Base-by-base conservation (phyloP, 2,888 invertebrate genomes). In the Dinocampus coccinellae region DNA sequence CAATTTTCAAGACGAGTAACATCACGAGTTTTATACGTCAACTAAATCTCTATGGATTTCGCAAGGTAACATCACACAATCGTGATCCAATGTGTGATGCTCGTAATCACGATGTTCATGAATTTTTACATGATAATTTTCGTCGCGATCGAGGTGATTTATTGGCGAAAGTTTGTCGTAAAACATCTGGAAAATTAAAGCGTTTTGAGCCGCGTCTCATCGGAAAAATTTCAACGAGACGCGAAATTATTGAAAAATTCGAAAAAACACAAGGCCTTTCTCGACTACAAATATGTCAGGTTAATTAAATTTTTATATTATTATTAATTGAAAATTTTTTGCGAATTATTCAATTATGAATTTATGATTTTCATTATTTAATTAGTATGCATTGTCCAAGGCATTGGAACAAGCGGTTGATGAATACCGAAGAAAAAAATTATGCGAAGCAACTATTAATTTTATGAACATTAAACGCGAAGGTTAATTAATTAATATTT, bases 11-110 rank as follows among this genome's bases (percentile, higher is more conserved):
- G 83, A 91, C 91, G 0, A 90, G 88, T 57, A 91, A 91, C 77
- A 90, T 91, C 70, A 90, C 91, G 42, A 91, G 91, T 81, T 92
- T 92, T 83, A 90, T 92, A n/a, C 88, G 91, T 39, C 91, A 92
- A 73, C 82, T 92, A 26, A 91, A 91, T 83, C 85, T 91, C 33
- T 92, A 91, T 79, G 92, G 91, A 7, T 92, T 92, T 82, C 89
- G 91, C 11, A 91, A 91, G 87, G 90, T 91, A 22, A 90, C 91
- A 53, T 90, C 90, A 1, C 91, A 91, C 79, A 88, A 89, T 72
- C 91, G 91, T 80, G 91, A 91, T 80, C 89, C 90, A n/a, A 79
- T 90, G 26, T 90, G 90, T 77, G 90, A 90, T 81, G 89, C 90
- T 1, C 90, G 90, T 76, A 90, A 91, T 80, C 90, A 90, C 29